phyloP scores from a whole-genome alignment of 2,113 vertebrate genomes.

The Phyllostomus hastatus region DNA sequence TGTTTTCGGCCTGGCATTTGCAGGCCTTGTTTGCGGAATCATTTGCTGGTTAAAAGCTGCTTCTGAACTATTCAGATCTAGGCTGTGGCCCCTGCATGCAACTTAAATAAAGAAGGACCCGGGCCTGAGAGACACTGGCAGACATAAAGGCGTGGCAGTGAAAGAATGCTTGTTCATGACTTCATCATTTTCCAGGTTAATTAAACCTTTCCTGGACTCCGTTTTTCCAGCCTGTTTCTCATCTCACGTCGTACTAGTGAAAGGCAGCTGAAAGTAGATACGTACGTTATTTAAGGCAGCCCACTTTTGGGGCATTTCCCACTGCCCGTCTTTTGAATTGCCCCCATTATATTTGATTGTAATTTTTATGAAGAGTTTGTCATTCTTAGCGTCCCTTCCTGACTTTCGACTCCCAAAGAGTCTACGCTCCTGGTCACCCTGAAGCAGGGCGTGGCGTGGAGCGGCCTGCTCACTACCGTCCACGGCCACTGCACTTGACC shows the following conservation, averaged over 20 bases:
- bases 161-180: background rate
- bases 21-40: background rate
- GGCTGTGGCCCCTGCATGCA: background rate
- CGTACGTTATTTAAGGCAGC: background rate
- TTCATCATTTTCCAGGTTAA: background rate
- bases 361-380: background rate
- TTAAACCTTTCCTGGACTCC: background rate
- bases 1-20: background rate
- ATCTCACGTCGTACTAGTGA: background rate
- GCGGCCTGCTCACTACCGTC: background rate
- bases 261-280: background rate
- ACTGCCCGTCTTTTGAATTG: constrained; percentile 1
- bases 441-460: background rate
- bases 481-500: background rate
- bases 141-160: background rate
- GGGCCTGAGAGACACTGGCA: background rate
- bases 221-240: background rate
- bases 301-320: background rate
- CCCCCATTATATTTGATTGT: background rate
- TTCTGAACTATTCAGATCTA: background rate
- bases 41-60: background rate
- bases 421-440: background rate
- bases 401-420: background rate
- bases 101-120: background rate
- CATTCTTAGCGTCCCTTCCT: constrained; percentile 36